Evolutionary conservation across 2,797 vertebrate species (phyloP), one percentile per base, ranked within the genome.

Genomic region (Chelidonichthys spinosus): DNA sequence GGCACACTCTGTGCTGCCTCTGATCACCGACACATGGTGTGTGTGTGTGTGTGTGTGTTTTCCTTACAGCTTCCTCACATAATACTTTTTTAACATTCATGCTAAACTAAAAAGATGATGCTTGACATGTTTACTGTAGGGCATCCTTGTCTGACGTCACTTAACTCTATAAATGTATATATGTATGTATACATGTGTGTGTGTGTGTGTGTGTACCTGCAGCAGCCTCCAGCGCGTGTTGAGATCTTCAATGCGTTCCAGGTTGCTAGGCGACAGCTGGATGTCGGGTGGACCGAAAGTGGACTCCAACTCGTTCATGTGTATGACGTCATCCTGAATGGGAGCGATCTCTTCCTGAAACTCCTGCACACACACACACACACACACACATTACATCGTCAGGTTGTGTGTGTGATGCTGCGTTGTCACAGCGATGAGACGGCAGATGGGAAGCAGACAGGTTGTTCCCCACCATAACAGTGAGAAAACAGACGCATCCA

Each of bases 201-300:
- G 25, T 14, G 63, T 11, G 4, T 2, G 36, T 5, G 61, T 32
- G 15, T 18, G 60, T 97, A 99, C 98, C 96, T 99, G 97, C 14
- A 99, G 94, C 88, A 96, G 93, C 73, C 95, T 97, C 98, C 98
- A 99, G 83, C 97, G 95, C 2, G 92, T 95, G 91, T 98, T 99
- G 69, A 99, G 94, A 72, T 99, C 97, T 81, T 99, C 96, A 17
- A 97, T 91, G 66, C 91, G 95, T 73, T 94, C 97, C 83, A 98
- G 93, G 67, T 96, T 98, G 90, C 95, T 94, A n/a, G 92, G 93
- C 49, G 98, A 99, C 68, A 99, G 95, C 13, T 96, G 96, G 83
- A 98, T 94, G 70, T 96, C 95, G 0, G 94, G 74, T 0, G 94
- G 93, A 65, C 92, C 81, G 69, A 99, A 97, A 1, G 92, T 94